phyloP scores from a whole-genome alignment of 2,797 vertebrate species.

The Triplophysa bombifrons region DNA sequence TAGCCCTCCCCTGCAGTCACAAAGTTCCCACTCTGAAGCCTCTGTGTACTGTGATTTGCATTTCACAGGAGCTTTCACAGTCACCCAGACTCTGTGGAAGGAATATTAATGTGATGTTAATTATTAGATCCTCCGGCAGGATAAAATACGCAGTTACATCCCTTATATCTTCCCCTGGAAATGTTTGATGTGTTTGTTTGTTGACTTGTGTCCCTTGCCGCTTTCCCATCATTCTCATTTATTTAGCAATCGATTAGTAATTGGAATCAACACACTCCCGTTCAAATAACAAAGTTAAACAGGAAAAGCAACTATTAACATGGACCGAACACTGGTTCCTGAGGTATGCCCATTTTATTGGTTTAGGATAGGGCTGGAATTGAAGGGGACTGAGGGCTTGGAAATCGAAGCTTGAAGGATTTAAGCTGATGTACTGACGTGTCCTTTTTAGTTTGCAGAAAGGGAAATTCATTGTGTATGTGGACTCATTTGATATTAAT shows the following conservation, averaged over 20 bases:
- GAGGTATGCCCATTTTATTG: not conserved
- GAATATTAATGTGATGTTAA: constrained; percentile 79
- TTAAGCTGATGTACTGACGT: constrained; percentile 10
- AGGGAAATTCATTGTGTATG: constrained; percentile 11
- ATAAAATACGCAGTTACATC: constrained; percentile 68
- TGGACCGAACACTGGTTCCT: not conserved
- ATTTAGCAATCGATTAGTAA: constrained; percentile 4
- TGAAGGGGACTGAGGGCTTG: not conserved
- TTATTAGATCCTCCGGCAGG: constrained; percentile 68
- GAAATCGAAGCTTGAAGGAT: not conserved
- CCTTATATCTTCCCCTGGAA: constrained; percentile 38
- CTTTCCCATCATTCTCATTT: constrained; percentile 19
- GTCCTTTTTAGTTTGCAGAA: constrained; percentile 7
- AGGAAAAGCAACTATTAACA: not conserved
- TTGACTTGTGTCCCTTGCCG: not conserved
- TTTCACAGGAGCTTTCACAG: constrained; percentile 73
- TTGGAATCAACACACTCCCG: not conserved
- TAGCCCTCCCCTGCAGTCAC: constrained; percentile 38
- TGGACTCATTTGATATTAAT: constrained; percentile 16
- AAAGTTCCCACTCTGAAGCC: constrained; percentile 23
- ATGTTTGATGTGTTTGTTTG: constrained; percentile 56
- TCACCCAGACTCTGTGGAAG: constrained; percentile 71
- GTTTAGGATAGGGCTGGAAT: constrained; percentile 2
- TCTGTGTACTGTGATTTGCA: constrained; percentile 70
- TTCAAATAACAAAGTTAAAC: not conserved